Evolutionary conservation across 2,888 invertebrate genomes (phyloP), one percentile per base, ranked within the genome.

Genomic region (Athripsodes cinereus): DNA sequence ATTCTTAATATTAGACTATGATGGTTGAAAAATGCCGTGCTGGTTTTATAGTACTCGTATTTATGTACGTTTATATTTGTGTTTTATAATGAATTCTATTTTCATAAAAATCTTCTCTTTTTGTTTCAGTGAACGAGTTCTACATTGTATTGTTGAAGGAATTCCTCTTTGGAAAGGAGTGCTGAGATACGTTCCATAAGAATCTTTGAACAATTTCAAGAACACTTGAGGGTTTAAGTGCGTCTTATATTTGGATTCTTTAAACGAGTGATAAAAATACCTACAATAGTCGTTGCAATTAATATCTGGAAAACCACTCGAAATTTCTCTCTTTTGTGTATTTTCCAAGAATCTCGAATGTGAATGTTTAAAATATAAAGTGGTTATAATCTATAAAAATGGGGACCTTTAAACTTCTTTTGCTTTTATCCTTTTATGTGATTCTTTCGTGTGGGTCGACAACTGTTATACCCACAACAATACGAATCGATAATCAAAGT

Each of bases 401-500:
- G 62, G 56, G 60, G 48, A 56, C 58, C 53, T 34, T 59, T 49
- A 49, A 48, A 40, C 21, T 40, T n/a, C 40, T 40, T 40, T 49
- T 60, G 20, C 44, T 56, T 16, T 46, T 50, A 21, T 22, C 58
- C 16, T 62, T 56, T 26, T 52, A 50, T 22, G 44, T 62, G 46
- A 57, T 62, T 18, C 46, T 58, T 18, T 51, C 60, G 26, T 55
- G 60, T 10, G 62, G 59, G 19, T 62, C 40, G 13, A 40, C 60
- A 26, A n/a, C n/a, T n/a, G 58, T 57, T n/a, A 34, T 58, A 35
- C 49, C 62, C 3, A 51, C 53, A 2, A 46, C 46, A 3, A 46
- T 18, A 47, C 22, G 21, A 19, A 22, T 22, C 13, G 51, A 49
- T 16, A 35, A 19, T 34, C 52, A 53, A 22, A 53, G 48, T 48